Evolutionary conservation across 2,888 invertebrate species (phyloP), one percentile per base, ranked within the genome.

Genomic region (Entomobrya multifasciata): DNA sequence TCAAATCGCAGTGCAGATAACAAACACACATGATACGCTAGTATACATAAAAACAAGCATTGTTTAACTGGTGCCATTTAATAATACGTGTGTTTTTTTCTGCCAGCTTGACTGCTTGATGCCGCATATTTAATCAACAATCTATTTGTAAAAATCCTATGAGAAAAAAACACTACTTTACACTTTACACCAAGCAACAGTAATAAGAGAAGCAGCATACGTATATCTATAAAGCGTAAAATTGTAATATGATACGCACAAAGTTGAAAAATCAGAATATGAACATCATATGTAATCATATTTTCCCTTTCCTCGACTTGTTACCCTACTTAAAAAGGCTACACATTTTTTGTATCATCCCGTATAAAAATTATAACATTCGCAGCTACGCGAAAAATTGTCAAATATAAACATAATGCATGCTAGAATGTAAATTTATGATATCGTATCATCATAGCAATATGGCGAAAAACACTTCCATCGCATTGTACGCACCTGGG

Each of bases 51-150:
- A 36, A 36, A 36, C 36, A 36, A 36, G 8, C 67, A 67, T 67
- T 67, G 11, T 17, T 67, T 67, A 11, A 36, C 20, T 41, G 20
- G 17, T 15, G 20, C 13, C 41, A 22, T 65, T 41, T 65, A 41
- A 65, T 41, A 36, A 8, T 8, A 36, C 8, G 36, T 36, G 8
- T 36, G 8, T 36, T 5, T 20, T 44, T 22, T 44, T 67, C 44
- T 67, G 3, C 36, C 36, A 36, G 30, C 36, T 13, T 20, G 20
- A 22, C 67, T 67, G 44, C 10, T 20, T 67, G 27, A 25, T 67
- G 67, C 44, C 22, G 67, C 67, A 67, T 67, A 67, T 67, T 67
- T 67, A 67, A 67, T 67, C 67, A 67, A 67, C 67, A 22, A 44
- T 67, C 30, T 41, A 22, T 67, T 41, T 22, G 25, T 41, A 25